Evolutionary conservation across 2,797 vertebrate species (phyloP), one percentile per base, ranked within the genome.

Genomic region (Basileuterus tristriatus): DNA sequence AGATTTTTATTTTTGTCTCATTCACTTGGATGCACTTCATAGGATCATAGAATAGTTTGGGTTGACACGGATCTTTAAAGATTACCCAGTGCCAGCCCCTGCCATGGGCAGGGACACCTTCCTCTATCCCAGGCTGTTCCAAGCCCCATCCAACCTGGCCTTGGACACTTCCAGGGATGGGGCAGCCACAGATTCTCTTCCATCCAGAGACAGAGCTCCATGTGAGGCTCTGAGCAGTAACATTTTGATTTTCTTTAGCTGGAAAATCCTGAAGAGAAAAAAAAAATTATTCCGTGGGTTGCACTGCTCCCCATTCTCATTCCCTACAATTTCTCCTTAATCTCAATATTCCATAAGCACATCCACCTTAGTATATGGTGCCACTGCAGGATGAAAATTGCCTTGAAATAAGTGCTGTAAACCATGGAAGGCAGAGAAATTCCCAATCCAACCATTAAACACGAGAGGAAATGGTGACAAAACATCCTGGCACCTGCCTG

Each of bases 81-180:
- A 15, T 65, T 22, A 32, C 27, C 12, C 46, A 41, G 18, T 53
- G 1, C 52, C 30, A 43, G 4, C 14, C 32, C 36, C 5, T 69
- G 47, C 49, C 49, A 23, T 24, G 39, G 50, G 44, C 30, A 71
- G 15, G 52, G 52, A 65, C 46, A 59, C 12, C 26, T 53, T 24
- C 26, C 39, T 32, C 3, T 20, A 2, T 8, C n/a, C n/a, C 65
- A 64, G 29, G 7, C 0, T 46, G 50, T 2, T 58, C 50, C 64
- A 83, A 50, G 4, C 47, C 41, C 32, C 0, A 2, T 21, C 36
- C 36, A 76, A 0, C 37, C 36, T 37, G 41, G 20, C 43, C 36
- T 41, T 49, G n/a, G 79, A 30, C 37, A 44, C 12, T 52, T 3
- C 43, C 71, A 83, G 44, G 12, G 21, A 77, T 58, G 43, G 44